Evolutionary conservation across 2,888 invertebrate genomes (phyloP).

Genomic region (Zaprionus lineosus): DNA sequence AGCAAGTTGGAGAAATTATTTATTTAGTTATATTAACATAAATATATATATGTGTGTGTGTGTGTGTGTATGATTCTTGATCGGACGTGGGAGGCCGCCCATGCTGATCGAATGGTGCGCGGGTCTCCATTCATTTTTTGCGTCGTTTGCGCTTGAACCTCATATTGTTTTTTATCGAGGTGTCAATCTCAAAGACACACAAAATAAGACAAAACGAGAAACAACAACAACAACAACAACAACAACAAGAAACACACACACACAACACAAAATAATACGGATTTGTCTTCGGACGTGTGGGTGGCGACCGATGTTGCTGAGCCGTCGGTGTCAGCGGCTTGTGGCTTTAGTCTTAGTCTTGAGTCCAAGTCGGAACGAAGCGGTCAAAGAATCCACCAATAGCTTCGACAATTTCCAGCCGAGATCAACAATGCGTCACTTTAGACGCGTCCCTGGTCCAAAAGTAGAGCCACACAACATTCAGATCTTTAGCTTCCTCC

Average conservation of each 20-base stretch:
- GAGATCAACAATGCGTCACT: constrained; percentile 47
- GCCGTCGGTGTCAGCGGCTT: constrained; percentile 23
- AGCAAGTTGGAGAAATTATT: no score
- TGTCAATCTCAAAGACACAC: constrained; percentile 59
- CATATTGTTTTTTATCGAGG: constrained; percentile 48
- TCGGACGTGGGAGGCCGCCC: constrained; percentile 28
- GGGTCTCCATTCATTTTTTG: constrained; percentile 41
- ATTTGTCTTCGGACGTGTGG: constrained; percentile 48
- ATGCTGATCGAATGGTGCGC: constrained; percentile 45
- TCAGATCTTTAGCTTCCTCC: no score
- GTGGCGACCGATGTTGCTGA: constrained; percentile 40
- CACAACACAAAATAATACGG: no score
- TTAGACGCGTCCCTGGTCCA: constrained; percentile 44
- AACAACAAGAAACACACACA: constrained; percentile 63
- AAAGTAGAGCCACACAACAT: no score
- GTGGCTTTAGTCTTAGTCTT: constrained; percentile 35
- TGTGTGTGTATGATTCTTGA: constrained; percentile 41
- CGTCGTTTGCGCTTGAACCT: constrained; percentile 43
- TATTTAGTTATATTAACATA: no score
- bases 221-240: constrained; percentile 14
- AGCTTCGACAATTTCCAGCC: background rate
- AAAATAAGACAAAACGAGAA: constrained; percentile 27
- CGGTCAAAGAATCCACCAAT: constrained; percentile 29
- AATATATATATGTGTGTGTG: no score
- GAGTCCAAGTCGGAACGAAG: constrained; percentile 31